Evolutionary conservation across 1,140 invertebrate genomes (phyloP), one percentile per base, ranked within the genome.

Genomic region (Drosophila nasuta): DNA sequence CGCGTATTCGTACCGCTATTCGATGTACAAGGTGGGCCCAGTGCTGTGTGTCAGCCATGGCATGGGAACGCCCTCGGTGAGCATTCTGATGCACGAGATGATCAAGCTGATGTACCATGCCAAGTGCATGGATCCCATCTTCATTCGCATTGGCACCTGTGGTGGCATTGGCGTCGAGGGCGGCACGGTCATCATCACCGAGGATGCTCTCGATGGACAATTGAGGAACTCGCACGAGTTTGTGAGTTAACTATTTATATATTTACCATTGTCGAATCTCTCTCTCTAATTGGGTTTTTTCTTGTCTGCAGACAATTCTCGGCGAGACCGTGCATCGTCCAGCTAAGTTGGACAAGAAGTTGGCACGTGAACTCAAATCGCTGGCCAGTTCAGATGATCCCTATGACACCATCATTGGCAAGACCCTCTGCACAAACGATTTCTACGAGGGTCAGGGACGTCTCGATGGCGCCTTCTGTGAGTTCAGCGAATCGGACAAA

Each of bases 401-500:
- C 0, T 98, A 98, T 89, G 96, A 97, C 11, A 97, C 96, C 1
- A 94, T 98, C 17, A 94, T 94, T 35, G 99, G 99, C 28, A 98
- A 96, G 92, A 99, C 98, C 0, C 96, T 99, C 94, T 99, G 98
- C 92, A 97, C 98, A 4, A 96, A 98, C 81, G 98, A 99, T 93
- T 99, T 99, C 93, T 99, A 99, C 93, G 98, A 99, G 95, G 98
- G 96, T 6, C 98, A 99, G 93, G 98, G 96, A 2, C 95, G 99
- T 65, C 93, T 99, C 66, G 98, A 99, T 92, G 99, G 99, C 1
- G 98, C 98, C 4, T 99, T 99, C 93, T 99, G 98, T 93, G 97
- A 99, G 66, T 99, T 97, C 93, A 96, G 94, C 1, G 96, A 97
- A 91, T 93, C 94, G 1, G 98, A 99, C 51, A 99, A 99, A 93